Evolutionary conservation across 2,888 invertebrate species (phyloP).

Genomic region (Agrilus mali): DNA sequence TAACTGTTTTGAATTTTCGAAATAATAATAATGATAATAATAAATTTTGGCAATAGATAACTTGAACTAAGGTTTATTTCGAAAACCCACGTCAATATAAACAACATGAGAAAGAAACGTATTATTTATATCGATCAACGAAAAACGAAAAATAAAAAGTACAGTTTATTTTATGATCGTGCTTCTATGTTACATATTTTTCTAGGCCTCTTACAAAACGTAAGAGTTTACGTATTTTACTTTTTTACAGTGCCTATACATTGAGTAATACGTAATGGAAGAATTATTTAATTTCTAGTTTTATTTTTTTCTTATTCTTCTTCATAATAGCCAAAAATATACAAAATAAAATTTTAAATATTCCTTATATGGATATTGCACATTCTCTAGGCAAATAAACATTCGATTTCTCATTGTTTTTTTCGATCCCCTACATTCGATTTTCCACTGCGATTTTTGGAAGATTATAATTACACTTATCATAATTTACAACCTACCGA

Average conservation of each 20-base stretch:
- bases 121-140: conserved; percentile 26
- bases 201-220: conserved; percentile 12
- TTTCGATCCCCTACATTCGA: conserved; percentile 19
- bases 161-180: conserved; percentile 35
- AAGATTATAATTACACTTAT: too few relatives aligned
- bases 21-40: conserved; percentile 16
- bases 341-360: conserved; percentile 16
- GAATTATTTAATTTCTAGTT: conserved; percentile 24
- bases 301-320: conserved; percentile 11
- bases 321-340: conserved; percentile 25
- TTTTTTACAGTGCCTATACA: conserved; percentile 32
- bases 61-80: conserved; percentile 11
- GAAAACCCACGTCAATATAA: conserved; percentile 18
- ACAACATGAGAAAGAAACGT: conserved; percentile 14
- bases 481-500: too few relatives aligned
- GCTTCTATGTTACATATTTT: conserved; percentile 22
- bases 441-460: conserved; percentile 15
- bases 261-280: conserved; percentile 29
- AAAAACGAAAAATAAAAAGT: conserved; percentile 26
- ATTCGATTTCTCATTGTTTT: conserved; percentile 13
- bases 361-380: conserved; percentile 29
- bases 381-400: conserved; percentile 15
- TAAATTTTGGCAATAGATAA: conserved; percentile 17
- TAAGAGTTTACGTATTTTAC: conserved; percentile 25
- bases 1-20: conserved; percentile 25